phyloP scores from a whole-genome alignment of 2,888 invertebrate genomes.

The Erannis defoliaria region DNA sequence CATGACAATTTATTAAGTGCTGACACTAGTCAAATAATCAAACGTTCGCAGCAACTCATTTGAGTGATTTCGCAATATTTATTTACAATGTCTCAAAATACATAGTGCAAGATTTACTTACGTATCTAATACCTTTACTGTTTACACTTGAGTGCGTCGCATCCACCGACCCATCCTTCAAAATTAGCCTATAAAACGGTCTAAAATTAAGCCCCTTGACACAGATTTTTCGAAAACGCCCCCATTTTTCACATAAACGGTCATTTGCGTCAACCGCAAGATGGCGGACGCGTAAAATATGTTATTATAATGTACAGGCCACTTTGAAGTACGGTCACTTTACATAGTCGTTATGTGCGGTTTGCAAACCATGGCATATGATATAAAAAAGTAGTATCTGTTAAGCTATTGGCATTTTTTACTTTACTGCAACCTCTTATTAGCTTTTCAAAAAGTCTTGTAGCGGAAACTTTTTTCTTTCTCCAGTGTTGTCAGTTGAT shows the following conservation, averaged over 20 bases:
- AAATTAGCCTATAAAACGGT: constrained; percentile 38
- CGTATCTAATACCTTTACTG: constrained; percentile 3
- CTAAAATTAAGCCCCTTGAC: constrained; percentile 38
- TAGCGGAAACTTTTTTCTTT: too few species aligned
- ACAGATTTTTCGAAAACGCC: constrained; percentile 40
- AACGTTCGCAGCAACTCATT: too few species aligned
- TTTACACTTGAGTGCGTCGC: constrained; percentile 10
- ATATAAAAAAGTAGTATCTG: constrained; percentile 14
- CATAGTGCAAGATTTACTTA: too few species aligned
- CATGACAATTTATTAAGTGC: too few species aligned
- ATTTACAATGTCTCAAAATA: too few species aligned
- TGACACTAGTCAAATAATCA: too few species aligned
- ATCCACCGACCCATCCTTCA: constrained; percentile 27
- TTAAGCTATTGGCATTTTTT: neutral
- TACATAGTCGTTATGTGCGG: constrained; percentile 34
- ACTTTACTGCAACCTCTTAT: neutral
- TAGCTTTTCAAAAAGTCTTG: too few species aligned
- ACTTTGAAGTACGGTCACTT: constrained; percentile 47
- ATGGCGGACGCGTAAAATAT: constrained; percentile 67
- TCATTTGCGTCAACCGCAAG: constrained; percentile 75
- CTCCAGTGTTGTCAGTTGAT: too few species aligned
- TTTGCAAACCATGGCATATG: constrained; percentile 16
- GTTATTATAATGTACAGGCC: constrained; percentile 69
- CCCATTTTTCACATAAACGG: constrained; percentile 63
- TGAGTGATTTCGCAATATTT: too few species aligned